Conservation (phyloP, 2,888 invertebrate genomes). For the Paralinhomoeus sp. region DNA sequence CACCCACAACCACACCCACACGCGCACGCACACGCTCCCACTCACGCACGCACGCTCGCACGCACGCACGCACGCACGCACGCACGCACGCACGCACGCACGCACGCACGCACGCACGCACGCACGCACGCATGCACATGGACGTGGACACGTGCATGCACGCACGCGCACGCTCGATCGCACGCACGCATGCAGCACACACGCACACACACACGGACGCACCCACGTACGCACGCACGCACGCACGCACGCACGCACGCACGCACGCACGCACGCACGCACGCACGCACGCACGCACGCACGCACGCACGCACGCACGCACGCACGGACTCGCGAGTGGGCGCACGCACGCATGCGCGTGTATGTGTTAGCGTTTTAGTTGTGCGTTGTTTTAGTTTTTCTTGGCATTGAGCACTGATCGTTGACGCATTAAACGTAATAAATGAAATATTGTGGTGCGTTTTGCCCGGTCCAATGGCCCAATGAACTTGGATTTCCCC, state of each 20-base stretch:
- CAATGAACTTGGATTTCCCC: no score
- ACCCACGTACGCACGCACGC: not conserved
- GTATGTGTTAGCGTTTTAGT: no score
- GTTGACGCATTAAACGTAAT: no score
- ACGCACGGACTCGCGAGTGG: not conserved
- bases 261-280: not conserved
- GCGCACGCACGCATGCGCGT: not conserved
- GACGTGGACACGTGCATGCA: no score
- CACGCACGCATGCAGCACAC: not conserved
- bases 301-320: not conserved
- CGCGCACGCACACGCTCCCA: not conserved
- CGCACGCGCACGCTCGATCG: no score
- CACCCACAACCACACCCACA: not conserved
- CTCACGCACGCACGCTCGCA: not conserved
- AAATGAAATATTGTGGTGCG: no score
- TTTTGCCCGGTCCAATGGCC: no score
- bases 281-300: not conserved
- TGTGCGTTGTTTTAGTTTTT: no score
- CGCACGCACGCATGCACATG: not conserved
- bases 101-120: not conserved
- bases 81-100: not conserved
- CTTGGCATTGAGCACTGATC: no score
- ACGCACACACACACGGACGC: not conserved
- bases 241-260: not conserved
- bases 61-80: not conserved